phyloP scores from a whole-genome alignment of 2,113 vertebrate genomes.

The Xenus cinereus region DNA sequence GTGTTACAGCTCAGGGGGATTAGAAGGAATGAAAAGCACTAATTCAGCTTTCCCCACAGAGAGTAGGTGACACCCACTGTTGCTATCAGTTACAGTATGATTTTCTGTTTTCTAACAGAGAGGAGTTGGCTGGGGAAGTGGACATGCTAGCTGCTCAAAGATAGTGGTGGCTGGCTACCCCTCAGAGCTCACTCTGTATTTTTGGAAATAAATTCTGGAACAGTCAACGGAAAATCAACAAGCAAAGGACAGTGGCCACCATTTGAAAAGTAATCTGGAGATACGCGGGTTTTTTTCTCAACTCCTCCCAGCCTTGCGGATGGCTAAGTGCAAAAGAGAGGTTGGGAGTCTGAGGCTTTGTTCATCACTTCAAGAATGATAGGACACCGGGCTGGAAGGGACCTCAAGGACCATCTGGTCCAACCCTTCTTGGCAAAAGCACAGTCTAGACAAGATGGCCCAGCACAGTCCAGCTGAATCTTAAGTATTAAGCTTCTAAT shows the following conservation, averaged over 20 bases:
- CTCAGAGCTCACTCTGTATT: slow-evolving; percentile 21
- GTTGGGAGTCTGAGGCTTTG: not conserved
- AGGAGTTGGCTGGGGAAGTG: slow-evolving; percentile 9
- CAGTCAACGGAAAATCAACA: slow-evolving; percentile 45
- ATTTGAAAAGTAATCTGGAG: slow-evolving; percentile 9
- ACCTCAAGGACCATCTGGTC: not conserved
- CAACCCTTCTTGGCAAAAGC: not conserved
- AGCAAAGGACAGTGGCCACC: not conserved
- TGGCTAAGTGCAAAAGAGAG: not conserved
- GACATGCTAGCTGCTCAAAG: not conserved
- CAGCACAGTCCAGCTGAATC: not conserved
- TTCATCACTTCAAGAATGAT: not conserved
- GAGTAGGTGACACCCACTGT: not conserved
- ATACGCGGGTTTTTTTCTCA: not conserved
- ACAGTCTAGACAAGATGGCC: not conserved
- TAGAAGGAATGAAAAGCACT: slow-evolving; percentile 5
- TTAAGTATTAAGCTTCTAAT: too few relatives aligned
- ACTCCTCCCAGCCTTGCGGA: not conserved
- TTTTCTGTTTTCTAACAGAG: slow-evolving; percentile 2
- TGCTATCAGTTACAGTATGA: not conserved
- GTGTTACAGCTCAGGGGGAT: not conserved
- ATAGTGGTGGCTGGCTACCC: slow-evolving; percentile 42
- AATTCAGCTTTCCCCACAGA: slow-evolving; percentile 10
- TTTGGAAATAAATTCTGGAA: slow-evolving; percentile 67
- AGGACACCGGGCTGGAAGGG: not conserved